Evolutionary conservation across 2,113 vertebrate species (phyloP).

Genomic region (Corydoras sp.): DNA sequence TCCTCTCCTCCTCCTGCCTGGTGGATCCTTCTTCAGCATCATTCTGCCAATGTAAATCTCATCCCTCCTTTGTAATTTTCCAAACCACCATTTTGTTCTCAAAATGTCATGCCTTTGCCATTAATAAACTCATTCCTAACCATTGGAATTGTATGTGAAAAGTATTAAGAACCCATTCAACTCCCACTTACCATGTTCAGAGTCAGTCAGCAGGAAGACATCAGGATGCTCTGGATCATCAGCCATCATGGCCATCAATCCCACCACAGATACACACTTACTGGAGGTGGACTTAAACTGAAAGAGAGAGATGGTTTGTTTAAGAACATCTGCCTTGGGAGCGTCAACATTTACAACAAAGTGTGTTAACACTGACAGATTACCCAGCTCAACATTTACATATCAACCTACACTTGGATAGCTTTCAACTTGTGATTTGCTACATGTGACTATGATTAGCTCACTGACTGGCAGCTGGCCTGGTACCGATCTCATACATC

Average conservation of each 20-base stretch:
- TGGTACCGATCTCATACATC: conserved; percentile 55
- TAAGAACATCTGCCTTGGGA: too few species aligned
- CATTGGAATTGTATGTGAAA: too few species aligned
- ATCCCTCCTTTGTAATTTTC: too few species aligned
- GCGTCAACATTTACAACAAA: too few species aligned
- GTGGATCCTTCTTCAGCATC: too few species aligned
- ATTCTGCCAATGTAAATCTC: too few species aligned
- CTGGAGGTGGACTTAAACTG: conserved; percentile 95
- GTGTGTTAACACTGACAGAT: too few species aligned
- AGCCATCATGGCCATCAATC: conserved; percentile 97
- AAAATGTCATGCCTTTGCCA: too few species aligned
- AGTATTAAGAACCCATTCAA: too few species aligned
- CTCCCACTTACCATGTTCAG: conserved; percentile 79
- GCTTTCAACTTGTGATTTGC: not conserved
- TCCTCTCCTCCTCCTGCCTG: too few species aligned
- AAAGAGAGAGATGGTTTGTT: conserved; percentile 7
- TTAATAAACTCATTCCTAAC: too few species aligned
- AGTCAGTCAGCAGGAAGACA: conserved; percentile 91
- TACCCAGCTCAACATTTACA: not conserved
- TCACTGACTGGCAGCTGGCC: conserved; percentile 45
- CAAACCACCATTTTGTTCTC: too few species aligned
- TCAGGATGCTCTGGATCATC: conserved; percentile 94
- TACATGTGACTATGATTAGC: conserved; percentile 56
- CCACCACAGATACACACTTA: conserved; percentile 86
- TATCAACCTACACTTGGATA: not conserved